A percentile compares a stretch with the other conserved stretches of the same genome.
These are phyloP conservation scores for Drosophila pseudoobscura DNA, from an alignment of 1,140 invertebrate genomes.

Conservation along the genomic window DNA sequence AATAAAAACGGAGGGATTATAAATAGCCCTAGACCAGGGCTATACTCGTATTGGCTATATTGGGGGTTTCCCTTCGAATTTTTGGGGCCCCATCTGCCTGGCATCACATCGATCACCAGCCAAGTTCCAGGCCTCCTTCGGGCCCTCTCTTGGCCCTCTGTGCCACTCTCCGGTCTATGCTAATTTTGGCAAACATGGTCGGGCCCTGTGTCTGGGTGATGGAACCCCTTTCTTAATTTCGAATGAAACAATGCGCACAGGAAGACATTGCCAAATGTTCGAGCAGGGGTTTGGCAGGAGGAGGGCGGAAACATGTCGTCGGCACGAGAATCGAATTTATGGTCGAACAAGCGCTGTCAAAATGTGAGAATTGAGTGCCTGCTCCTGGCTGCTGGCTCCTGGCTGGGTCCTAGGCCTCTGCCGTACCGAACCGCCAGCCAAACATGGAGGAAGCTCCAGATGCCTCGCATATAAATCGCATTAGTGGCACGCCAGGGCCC, in stretches of 20 bases:
- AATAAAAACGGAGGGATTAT: too few relatives aligned
- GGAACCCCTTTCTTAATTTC: slow-evolving; percentile 69
- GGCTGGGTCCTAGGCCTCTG: neutral
- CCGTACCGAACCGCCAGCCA: neutral
- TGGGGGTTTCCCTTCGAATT: too few relatives aligned
- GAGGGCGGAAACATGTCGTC: slow-evolving; percentile 38
- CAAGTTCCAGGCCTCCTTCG: neutral
- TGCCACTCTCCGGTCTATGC: slow-evolving; percentile 28
- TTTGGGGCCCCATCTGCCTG: neutral
- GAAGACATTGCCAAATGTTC: slow-evolving; percentile 40
- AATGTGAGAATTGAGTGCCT: slow-evolving; percentile 77
- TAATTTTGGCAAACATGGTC: slow-evolving; percentile 46
- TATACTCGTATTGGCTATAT: too few relatives aligned
- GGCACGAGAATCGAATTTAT: slow-evolving; percentile 76
- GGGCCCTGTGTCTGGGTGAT: neutral
- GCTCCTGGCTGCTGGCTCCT: slow-evolving; percentile 5
- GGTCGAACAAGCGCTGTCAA: slow-evolving; percentile 73
- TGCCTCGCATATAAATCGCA: slow-evolving; percentile 76
- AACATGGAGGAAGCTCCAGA: slow-evolving; percentile 7
- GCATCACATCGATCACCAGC: slow-evolving; percentile 9
- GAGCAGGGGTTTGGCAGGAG: neutral
- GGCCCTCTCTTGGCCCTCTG: too few relatives aligned
- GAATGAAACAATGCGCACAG: slow-evolving; percentile 64
- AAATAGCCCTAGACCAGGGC: too few relatives aligned
- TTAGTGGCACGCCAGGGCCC: slow-evolving; percentile 62